Conservation (phyloP, 2,888 invertebrate genomes). For the Melinaea marsaeus region DNA sequence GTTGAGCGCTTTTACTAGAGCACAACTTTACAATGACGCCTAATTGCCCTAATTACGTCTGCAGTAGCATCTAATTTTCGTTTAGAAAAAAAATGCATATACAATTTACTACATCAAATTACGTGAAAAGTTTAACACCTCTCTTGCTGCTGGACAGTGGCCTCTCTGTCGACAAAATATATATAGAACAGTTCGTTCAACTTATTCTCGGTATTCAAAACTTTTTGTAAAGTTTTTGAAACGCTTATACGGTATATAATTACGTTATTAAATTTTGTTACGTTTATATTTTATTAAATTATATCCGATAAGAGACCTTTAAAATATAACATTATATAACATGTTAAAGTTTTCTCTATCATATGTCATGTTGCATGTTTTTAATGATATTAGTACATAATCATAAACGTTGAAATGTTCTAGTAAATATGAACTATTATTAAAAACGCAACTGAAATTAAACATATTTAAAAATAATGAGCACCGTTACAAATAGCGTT, state of each 20-base stretch:
- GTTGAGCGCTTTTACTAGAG: slow-evolving; percentile 12
- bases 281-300: background rate
- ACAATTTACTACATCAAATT: slow-evolving; percentile 21
- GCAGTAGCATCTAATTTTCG: slow-evolving; percentile 18
- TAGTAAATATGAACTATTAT: slow-evolving; percentile 10
- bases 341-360: background rate
- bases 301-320: background rate
- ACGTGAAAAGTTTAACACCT: slow-evolving; percentile 16
- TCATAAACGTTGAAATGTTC: background rate
- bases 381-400: too few relatives aligned
- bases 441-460: slow-evolving; percentile 15
- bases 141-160: background rate
- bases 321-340: background rate
- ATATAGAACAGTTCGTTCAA: background rate
- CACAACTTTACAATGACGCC: slow-evolving; percentile 17
- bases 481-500: slow-evolving; percentile 19
- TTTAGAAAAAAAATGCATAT: slow-evolving; percentile 18
- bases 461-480: slow-evolving; percentile 24
- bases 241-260: background rate
- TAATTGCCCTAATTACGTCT: slow-evolving; percentile 22
- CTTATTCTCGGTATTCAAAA: background rate
- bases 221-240: background rate
- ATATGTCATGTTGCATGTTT: too few relatives aligned
- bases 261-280: background rate
- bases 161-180: background rate